Evolutionary conservation across 2,888 invertebrate species (phyloP), one percentile per base, ranked within the genome.

Genomic region (Hyles lineata): DNA sequence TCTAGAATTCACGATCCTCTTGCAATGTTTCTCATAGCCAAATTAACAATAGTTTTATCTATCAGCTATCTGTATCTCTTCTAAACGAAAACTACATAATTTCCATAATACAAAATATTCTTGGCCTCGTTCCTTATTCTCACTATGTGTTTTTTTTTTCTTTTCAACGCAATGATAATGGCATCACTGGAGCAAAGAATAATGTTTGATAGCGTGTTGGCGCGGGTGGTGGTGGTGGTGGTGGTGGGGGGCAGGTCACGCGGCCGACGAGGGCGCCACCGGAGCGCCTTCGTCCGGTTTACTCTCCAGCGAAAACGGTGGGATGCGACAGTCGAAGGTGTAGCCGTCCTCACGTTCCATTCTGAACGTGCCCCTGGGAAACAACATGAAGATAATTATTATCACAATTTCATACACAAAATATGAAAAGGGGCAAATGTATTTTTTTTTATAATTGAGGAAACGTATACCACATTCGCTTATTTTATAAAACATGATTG

Each of bases 291-390:
- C 95, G 81, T 98, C 98, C 19, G 97, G 97, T 92, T 99, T 99
- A 85, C 99, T 99, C 92, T 99, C 99, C 76, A 99, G 94, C 0
- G 98, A 98, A 91, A 99, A 99, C 0, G 99, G 99, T 60, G 99
- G 99, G 87, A 99, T 99, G 85, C 99, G 96, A 88, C 99, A 99
- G 90, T 99, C 99, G 91, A 99, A 99, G 0, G 98, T 97, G 87
- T 98, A 98, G 2, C 99, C 99, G 92, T 99, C 99, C 90, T 99
- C 98, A 74, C 99, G 96, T 92, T 99, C 99, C 97, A 99, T 98
- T 83, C 99, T 96, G 87, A 99, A 99, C 4, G 99, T 99, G 72
- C 99, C 99, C 95, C 95, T 95, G 85, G 2, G 74, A 72, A 72
- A 8, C 29, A 61, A 60, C 72, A 62, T 25, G 71, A 23, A 52